These are phyloP conservation scores for Condylura cristata DNA, from an alignment of 2,113 vertebrate genomes.

Conservation along the genomic window DNA sequence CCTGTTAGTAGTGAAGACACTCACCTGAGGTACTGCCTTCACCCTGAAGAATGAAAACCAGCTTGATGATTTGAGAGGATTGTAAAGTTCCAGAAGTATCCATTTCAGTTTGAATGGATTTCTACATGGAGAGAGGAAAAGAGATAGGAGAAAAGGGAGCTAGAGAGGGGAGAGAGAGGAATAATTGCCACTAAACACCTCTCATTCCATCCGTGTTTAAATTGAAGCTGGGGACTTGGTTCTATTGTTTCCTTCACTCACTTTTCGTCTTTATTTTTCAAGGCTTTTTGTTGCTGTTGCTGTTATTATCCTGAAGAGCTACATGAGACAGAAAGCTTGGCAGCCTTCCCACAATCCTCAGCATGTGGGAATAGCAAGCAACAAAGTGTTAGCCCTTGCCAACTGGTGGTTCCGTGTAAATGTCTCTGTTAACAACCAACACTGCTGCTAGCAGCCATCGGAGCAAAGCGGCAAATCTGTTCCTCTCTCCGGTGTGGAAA, in stretches of 20 bases:
- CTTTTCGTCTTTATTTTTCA: slow-evolving; percentile 44
- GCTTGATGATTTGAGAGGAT: not conserved
- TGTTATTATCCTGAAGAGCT: slow-evolving; percentile 84
- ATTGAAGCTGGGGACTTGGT: not conserved
- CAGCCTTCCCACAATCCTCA: slow-evolving; percentile 97
- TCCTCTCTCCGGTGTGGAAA: slow-evolving; percentile 84
- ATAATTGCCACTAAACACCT: not conserved
- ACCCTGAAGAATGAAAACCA: not conserved
- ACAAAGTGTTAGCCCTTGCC: slow-evolving; percentile 96
- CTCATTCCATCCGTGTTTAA: slow-evolving; percentile 18
- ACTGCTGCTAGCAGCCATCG: slow-evolving; percentile 91
- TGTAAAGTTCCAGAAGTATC: not conserved
- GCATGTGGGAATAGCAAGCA: slow-evolving; percentile 96
- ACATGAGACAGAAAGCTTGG: slow-evolving; percentile 94
- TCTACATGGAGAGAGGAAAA: not conserved
- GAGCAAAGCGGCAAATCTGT: slow-evolving; percentile 92
- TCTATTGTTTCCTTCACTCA: slow-evolving; percentile 68
- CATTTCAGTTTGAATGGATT: not conserved
- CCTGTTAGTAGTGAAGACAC: not conserved
- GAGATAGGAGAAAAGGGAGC: not conserved
- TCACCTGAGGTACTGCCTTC: not conserved
- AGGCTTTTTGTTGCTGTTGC: slow-evolving; percentile 78
- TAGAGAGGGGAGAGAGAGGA: not conserved
- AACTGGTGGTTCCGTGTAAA: slow-evolving; percentile 98
- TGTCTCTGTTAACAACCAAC: slow-evolving; percentile 98